Evolutionary conservation across 2,113 vertebrate species (phyloP), one percentile per base, ranked within the genome.

Genomic region (Rhegmatorhina hoffmannsi): DNA sequence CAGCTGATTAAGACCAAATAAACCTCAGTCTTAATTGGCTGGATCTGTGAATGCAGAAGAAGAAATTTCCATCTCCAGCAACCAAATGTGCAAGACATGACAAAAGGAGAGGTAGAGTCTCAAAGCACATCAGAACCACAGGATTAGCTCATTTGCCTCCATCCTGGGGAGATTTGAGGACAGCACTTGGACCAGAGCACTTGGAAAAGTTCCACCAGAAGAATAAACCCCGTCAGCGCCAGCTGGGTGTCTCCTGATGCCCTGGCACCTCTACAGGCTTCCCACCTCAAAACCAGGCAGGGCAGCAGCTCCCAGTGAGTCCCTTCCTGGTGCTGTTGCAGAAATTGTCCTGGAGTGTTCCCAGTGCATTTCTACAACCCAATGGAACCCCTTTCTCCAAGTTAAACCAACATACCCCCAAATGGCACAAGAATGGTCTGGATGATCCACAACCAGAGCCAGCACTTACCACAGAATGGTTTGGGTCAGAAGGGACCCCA

Each of bases 201-300:
- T 80, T 17, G 29, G 44, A 44, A 89, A 68, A 82, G 17, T 14
- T 76, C 53, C 66, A 36, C 4, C 43, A 60, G 20, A 75, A 70
- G 44, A 70, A 81, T 4, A 49, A 77, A 73, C 13, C 8, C 17
- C 38, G 19, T 33, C 26, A 81, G 17, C 20, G 52, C 9, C 19
- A 43, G 1, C 0, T 40, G 19, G 11, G 12, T 33, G 4, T 67
- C 36, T 33, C 36, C 7, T 3, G 13, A 38, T 25, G 11, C 19
- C 8, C 23, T 17, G 25, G 64, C n/a, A 34, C 9, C n/a, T 14
- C 17, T 17, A 38, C 24, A 38, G 4, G 2, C 29, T 36, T 13
- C 14, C 34, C 29, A 58, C 3, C 17, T 14, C 26, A 25, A 68
- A n/a, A 19, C 11, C 53, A 68, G 50, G 43, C 14, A 38, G 53